A percentile compares a stretch with the other conserved stretches of the same genome.
Conservation (phyloP, 2,113 vertebrate species). For the Jaculus jaculus region DNA sequence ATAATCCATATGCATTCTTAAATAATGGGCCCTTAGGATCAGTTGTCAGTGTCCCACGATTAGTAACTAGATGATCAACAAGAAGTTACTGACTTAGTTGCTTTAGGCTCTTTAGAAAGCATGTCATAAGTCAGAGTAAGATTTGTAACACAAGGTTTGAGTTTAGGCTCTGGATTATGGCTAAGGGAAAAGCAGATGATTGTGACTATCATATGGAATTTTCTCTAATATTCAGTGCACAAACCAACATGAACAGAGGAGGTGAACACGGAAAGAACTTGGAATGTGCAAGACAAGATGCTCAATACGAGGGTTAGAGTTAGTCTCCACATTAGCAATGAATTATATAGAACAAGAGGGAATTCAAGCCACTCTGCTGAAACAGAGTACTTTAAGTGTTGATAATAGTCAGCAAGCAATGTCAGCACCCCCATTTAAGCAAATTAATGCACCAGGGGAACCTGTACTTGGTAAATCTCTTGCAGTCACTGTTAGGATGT, state of each 20-base stretch:
- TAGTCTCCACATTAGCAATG: constrained; percentile 8
- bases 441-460: not conserved
- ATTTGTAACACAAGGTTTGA: not conserved
- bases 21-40: not conserved
- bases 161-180: not conserved
- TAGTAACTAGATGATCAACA: not conserved
- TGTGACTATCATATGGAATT: not conserved
- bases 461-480: not conserved
- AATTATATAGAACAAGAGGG: not conserved
- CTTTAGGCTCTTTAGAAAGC: not conserved
- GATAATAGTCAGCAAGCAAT: not conserved
- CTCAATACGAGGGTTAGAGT: not conserved
- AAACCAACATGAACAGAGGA: not conserved
- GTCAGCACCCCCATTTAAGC: constrained; percentile 17
- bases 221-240: constrained; percentile 12
- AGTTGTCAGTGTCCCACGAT: not conserved
- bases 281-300: not conserved
- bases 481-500: not conserved
- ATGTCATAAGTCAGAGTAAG: not conserved
- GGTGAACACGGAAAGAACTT: not conserved
- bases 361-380: not conserved
- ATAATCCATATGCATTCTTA: not conserved
- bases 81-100: not conserved
- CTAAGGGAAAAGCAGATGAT: constrained; percentile 11
- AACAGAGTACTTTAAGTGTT: not conserved